Evolutionary conservation across 2,888 invertebrate species (phyloP).

Genomic region (Heliconius ismenius): DNA sequence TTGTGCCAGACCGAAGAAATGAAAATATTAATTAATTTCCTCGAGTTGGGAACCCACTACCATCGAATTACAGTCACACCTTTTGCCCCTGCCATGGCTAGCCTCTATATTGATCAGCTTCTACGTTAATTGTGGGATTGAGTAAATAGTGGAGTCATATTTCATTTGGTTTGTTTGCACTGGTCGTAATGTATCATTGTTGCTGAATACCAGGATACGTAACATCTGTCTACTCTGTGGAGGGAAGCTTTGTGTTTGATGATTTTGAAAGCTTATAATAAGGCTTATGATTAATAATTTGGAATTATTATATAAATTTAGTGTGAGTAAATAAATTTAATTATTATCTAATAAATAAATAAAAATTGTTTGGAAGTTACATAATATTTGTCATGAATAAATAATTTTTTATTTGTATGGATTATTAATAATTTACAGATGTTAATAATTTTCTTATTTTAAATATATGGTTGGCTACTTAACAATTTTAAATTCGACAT

Average conservation of each 20-base stretch:
- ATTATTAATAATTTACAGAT: neutral
- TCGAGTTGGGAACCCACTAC: no score
- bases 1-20: no score
- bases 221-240: conserved; percentile 17
- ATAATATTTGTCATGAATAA: neutral
- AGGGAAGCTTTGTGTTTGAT: neutral
- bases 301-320: no score
- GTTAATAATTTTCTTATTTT: no score
- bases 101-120: conserved; percentile 44
- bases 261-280: no score
- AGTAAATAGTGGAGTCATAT: conserved; percentile 45
- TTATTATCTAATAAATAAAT: no score
- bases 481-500: neutral
- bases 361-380: neutral
- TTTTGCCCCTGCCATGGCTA: no score
- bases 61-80: no score
- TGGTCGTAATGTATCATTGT: conserved; percentile 32
- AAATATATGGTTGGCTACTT: neutral
- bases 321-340: no score
- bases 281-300: no score
- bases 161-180: conserved; percentile 38
- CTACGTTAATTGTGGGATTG: conserved; percentile 43
- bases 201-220: neutral
- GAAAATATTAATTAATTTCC: no score
- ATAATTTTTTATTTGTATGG: neutral